These are phyloP conservation scores for Pongo pygmaeus DNA, from an alignment of 2,113 vertebrate genomes.

Conservation along the genomic window DNA sequence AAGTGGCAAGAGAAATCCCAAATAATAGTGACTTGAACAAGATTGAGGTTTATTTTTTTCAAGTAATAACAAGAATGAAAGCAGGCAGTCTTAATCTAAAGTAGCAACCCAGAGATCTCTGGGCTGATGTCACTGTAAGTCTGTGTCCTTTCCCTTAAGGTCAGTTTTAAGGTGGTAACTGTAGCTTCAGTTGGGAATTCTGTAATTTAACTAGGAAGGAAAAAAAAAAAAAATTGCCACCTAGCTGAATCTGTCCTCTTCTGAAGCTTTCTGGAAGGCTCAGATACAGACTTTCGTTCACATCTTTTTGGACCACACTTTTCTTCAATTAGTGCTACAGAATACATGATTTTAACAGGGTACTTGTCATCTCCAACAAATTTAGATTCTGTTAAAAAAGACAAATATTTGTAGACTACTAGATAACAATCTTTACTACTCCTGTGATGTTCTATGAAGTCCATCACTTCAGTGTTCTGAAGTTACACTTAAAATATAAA, in stretches of 20 bases:
- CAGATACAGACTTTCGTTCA: neutral
- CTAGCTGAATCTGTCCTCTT: neutral
- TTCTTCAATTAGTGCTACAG: neutral
- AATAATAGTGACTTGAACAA: neutral
- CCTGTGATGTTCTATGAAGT: neutral
- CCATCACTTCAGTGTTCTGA: neutral
- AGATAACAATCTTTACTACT: neutral
- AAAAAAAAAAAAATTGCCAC: neutral
- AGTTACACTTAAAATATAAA: constrained; percentile 33
- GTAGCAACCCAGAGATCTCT: neutral
- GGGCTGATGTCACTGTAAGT: neutral
- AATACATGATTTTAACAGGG: neutral
- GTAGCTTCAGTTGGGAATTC: neutral
- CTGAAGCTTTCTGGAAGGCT: neutral
- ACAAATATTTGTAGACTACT: neutral
- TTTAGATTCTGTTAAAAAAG: neutral
- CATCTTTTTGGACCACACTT: neutral
- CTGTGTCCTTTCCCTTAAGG: neutral
- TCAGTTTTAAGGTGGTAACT: neutral
- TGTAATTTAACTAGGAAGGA: neutral
- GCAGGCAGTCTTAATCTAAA: neutral
- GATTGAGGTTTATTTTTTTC: too few species aligned
- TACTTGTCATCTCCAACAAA: neutral
- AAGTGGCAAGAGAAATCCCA: neutral
- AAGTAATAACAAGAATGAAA: neutral